These are phyloP conservation scores for Aspidiotus destructor DNA, from an alignment of 2,888 invertebrate species.

Conservation along the genomic window DNA sequence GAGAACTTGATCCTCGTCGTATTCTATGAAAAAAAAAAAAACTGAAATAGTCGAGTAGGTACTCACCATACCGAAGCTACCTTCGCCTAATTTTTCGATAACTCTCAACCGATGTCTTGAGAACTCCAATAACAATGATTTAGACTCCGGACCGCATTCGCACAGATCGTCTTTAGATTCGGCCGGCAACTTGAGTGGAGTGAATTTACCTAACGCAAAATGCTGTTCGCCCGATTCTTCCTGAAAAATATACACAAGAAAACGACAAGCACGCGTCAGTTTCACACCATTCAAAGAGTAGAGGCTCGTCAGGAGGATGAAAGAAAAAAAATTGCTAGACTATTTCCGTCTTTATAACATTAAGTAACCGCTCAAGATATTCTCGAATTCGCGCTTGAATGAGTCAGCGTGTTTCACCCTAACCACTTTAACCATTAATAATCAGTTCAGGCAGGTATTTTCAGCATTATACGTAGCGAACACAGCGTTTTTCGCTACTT, in stretches of 20 bases:
- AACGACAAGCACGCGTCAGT: too few relatives aligned
- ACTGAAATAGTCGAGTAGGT: too few relatives aligned
- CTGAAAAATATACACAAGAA: slow-evolving; percentile 40
- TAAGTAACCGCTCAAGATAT: not conserved
- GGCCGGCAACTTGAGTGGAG: slow-evolving; percentile 57
- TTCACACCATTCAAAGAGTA: too few relatives aligned
- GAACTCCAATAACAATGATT: slow-evolving; percentile 63
- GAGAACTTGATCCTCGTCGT: too few relatives aligned
- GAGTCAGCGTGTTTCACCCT: slow-evolving; percentile 1
- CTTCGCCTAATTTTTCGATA: slow-evolving; percentile 76
- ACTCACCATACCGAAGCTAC: slow-evolving; percentile 76
- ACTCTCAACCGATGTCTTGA: slow-evolving; percentile 73
- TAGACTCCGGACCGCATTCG: slow-evolving; percentile 41
- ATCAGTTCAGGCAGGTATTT: not conserved
- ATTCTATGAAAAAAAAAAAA: too few relatives aligned
- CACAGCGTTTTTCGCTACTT: too few relatives aligned
- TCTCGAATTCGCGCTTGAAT: not conserved
- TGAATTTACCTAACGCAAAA: slow-evolving; percentile 60
- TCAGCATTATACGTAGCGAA: too few relatives aligned
- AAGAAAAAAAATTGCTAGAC: not conserved
- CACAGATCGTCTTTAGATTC: slow-evolving; percentile 45
- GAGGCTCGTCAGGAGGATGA: too few relatives aligned
- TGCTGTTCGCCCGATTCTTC: slow-evolving; percentile 55
- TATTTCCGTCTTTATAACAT: not conserved
- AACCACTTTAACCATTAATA: slow-evolving; percentile 4